These are phyloP conservation scores for Microcebus ravelobensis DNA, from an alignment of 2,113 vertebrate genomes.

Conservation along the genomic window DNA sequence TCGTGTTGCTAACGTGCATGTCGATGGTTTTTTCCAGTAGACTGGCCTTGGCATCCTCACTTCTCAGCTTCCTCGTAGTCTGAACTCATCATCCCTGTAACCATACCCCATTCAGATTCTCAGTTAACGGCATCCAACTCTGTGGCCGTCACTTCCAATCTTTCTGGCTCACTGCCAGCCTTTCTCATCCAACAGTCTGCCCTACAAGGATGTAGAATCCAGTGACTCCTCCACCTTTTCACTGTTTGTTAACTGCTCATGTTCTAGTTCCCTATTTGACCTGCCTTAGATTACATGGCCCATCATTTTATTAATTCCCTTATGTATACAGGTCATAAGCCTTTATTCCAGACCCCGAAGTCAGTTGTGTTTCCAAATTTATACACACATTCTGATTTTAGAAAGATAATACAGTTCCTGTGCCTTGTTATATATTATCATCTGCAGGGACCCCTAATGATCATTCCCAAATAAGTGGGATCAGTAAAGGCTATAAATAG, in stretches of 20 bases:
- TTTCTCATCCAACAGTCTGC: background rate
- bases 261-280: background rate
- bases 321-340: background rate
- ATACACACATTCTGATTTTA: background rate
- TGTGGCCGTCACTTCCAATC: background rate
- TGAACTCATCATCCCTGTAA: background rate
- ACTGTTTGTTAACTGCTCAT: background rate
- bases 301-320: background rate
- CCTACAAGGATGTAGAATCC: background rate
- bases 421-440: background rate
- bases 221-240: background rate
- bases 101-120: background rate
- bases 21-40: no score
- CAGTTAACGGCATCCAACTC: background rate
- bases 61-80: background rate
- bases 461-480: background rate
- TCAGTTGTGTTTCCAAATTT: background rate
- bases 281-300: background rate
- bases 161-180: background rate
- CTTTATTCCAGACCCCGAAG: background rate
- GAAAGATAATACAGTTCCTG: background rate
- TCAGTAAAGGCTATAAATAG: background rate
- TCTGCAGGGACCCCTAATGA: background rate
- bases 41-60: background rate
- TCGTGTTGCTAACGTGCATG: background rate